Conservation (phyloP, 1,140 invertebrate species). For the Hylaeus anthracinus region DNA sequence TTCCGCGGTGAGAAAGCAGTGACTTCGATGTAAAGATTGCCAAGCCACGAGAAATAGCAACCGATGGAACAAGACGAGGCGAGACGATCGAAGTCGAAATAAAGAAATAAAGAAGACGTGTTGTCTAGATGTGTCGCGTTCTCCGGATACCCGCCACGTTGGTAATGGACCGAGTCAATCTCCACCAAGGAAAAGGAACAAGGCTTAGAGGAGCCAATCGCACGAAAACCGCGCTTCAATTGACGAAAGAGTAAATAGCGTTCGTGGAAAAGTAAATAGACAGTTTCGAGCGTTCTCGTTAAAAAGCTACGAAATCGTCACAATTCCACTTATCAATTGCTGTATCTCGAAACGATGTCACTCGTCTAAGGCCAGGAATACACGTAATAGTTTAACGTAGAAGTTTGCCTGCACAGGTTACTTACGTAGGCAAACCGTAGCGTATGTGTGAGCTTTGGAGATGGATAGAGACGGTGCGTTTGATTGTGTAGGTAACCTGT, state of each 20-base stretch:
- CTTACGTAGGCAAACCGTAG: too few species aligned
- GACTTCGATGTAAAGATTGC: constrained; percentile 58
- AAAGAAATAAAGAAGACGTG: constrained; percentile 53
- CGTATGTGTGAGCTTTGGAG: too few species aligned
- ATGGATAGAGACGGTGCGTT: too few species aligned
- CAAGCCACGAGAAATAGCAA: constrained; percentile 45
- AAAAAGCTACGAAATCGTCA: neutral
- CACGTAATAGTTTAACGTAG: too few species aligned
- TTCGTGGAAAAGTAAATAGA: constrained; percentile 1
- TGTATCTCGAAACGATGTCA: too few species aligned
- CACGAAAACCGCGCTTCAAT: constrained; percentile 32
- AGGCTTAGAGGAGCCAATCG: constrained; percentile 33
- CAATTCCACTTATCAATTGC: neutral
- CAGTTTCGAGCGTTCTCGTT: neutral
- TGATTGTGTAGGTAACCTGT: too few species aligned
- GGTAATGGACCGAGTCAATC: constrained; percentile 55
- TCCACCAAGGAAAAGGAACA: constrained; percentile 12
- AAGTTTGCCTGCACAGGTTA: too few species aligned
- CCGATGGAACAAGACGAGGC: constrained; percentile 28
- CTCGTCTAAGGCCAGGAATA: too few species aligned
- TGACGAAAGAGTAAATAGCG: constrained; percentile 38
- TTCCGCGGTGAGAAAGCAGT: constrained; percentile 13
- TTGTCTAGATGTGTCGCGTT: constrained; percentile 23
- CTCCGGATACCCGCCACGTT: constrained; percentile 6
- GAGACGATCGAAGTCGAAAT: constrained; percentile 18